A percentile compares a stretch with the other conserved stretches of the same genome.
phyloP scores from a whole-genome alignment of 2,113 vertebrate species.

The Myocastor coypus region DNA sequence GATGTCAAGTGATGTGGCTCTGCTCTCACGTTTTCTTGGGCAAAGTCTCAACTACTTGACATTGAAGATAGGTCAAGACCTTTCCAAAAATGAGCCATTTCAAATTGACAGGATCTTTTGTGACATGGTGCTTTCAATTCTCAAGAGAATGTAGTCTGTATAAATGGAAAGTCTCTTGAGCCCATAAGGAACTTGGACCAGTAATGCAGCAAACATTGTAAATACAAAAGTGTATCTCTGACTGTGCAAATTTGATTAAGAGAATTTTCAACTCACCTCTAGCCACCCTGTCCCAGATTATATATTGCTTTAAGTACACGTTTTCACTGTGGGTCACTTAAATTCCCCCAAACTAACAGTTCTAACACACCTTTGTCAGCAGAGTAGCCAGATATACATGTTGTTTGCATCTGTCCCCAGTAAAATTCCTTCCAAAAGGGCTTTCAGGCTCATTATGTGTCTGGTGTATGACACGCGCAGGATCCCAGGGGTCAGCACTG shows the following conservation, averaged over 20 bases:
- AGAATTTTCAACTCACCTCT: slow-evolving; percentile 44
- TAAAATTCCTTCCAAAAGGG: slow-evolving; percentile 62
- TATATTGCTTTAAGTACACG: slow-evolving; percentile 52
- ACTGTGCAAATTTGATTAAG: slow-evolving; percentile 56
- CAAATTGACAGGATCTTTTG: slow-evolving; percentile 70
- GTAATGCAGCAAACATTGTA: slow-evolving; percentile 62
- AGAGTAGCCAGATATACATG: background rate
- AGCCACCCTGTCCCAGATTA: slow-evolving; percentile 34
- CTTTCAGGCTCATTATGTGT: slow-evolving; percentile 61
- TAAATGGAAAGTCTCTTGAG: slow-evolving; percentile 68
- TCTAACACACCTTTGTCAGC: slow-evolving; percentile 28
- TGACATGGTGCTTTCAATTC: slow-evolving; percentile 54
- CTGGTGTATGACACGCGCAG: slow-evolving; percentile 20
- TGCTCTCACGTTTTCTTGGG: slow-evolving; percentile 22
- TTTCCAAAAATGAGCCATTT: slow-evolving; percentile 59
- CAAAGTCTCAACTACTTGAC: slow-evolving; percentile 56
- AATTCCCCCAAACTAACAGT: background rate
- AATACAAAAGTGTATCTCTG: slow-evolving; percentile 44
- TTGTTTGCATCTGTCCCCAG: slow-evolving; percentile 55
- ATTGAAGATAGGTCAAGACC: slow-evolving; percentile 52
- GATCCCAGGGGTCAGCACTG: slow-evolving; percentile 56
- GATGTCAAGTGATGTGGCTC: background rate
- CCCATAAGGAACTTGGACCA: slow-evolving; percentile 57
- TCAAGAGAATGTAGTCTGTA: slow-evolving; percentile 40
- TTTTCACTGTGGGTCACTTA: slow-evolving; percentile 49